These are phyloP conservation scores for Actinostola sp. DNA, from an alignment of 92 coral and sea anemone species.

Conservation along the genomic window DNA sequence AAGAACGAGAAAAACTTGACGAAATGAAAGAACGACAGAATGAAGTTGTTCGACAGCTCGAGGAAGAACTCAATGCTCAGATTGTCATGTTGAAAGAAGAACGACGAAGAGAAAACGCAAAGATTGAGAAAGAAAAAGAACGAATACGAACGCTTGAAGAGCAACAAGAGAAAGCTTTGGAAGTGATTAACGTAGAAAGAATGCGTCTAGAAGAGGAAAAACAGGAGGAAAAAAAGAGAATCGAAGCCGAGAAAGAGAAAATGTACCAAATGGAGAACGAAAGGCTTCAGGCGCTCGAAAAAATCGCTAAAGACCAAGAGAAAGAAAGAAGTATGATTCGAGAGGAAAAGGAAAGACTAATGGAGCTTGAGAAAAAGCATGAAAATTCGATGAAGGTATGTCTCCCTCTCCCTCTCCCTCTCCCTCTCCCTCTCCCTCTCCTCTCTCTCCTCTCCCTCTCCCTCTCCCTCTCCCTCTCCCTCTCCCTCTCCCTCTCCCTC, in stretches of 20 bases:
- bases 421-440: neutral
- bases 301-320: constrained; percentile 90
- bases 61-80: constrained; percentile 93
- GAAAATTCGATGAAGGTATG: constrained; percentile 75
- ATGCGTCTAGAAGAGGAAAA: constrained; percentile 85
- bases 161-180: constrained; percentile 83
- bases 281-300: constrained; percentile 81
- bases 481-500: too few species aligned
- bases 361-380: constrained; percentile 85
- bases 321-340: constrained; percentile 82
- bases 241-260: constrained; percentile 83
- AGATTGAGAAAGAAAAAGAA: constrained; percentile 84
- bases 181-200: constrained; percentile 80
- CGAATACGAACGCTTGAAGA: constrained; percentile 79
- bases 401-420: neutral
- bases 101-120: constrained; percentile 77
- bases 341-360: constrained; percentile 82
- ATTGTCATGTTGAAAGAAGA: constrained; percentile 91
- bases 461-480: too few species aligned
- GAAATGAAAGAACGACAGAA: constrained; percentile 88
- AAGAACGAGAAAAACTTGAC: constrained; percentile 81
- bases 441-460: neutral
- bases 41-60: constrained; percentile 84
- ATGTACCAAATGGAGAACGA: constrained; percentile 77
- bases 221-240: constrained; percentile 73